Percentiles rank a stretch among this genome's conserved stretches.
phyloP scores from a whole-genome alignment of 2,113 vertebrate species.

The Conger conger region DNA sequence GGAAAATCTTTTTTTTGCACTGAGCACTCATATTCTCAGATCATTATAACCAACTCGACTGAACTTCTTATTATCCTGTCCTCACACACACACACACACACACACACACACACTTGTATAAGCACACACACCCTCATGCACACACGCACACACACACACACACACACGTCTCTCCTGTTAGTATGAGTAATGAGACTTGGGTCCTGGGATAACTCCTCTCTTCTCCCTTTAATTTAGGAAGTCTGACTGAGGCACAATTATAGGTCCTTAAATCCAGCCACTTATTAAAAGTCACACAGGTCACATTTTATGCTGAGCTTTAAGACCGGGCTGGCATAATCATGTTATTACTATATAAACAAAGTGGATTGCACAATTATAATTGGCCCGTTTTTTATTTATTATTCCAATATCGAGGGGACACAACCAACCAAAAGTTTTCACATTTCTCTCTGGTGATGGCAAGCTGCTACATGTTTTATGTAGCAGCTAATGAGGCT shows the following conservation, averaged over 20 bases:
- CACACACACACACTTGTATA: too few relatives aligned
- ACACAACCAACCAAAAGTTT: too few relatives aligned
- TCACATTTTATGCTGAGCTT: slow-evolving; percentile 9
- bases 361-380: neutral
- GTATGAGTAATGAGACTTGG: neutral
- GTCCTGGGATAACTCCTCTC: neutral
- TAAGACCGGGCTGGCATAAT: neutral
- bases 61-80: too few relatives aligned
- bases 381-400: neutral
- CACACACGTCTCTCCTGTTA: neutral
- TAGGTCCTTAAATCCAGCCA: neutral
- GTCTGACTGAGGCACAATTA: slow-evolving; percentile 2
- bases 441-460: neutral
- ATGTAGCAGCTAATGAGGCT: neutral
- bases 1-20: too few relatives aligned
- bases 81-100: neutral
- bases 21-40: too few relatives aligned
- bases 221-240: slow-evolving; percentile 15
- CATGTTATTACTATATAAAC: neutral
- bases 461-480: neutral
- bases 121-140: neutral
- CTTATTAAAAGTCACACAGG: slow-evolving; percentile 10
- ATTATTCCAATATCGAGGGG: neutral
- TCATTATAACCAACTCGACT: too few relatives aligned
- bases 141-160: neutral